These are phyloP conservation scores for Hydrolagus affinis DNA, from an alignment of 2,113 vertebrate species.

Conservation along the genomic window DNA sequence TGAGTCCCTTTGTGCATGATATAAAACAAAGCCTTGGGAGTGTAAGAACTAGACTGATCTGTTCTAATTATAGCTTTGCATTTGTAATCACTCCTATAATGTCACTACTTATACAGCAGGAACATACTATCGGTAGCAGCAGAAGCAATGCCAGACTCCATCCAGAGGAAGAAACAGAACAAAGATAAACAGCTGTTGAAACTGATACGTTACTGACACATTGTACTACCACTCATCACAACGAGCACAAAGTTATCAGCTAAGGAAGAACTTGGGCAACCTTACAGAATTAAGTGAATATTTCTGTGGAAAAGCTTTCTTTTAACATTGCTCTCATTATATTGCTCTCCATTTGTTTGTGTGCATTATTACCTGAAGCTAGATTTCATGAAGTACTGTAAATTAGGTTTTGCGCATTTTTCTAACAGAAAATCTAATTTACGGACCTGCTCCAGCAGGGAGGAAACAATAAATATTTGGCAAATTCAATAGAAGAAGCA, in stretches of 20 bases:
- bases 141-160: not conserved
- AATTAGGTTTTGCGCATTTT: not conserved
- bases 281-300: not conserved
- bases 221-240: not conserved
- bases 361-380: not conserved
- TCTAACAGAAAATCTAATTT: not conserved
- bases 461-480: conserved; percentile 5
- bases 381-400: not conserved
- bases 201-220: not conserved
- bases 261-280: not conserved
- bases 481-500: not conserved
- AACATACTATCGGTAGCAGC: not conserved
- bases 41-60: not conserved
- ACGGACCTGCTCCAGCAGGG: not conserved
- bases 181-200: not conserved
- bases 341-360: not conserved
- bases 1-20: no score
- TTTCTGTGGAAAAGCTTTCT: not conserved
- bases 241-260: not conserved
- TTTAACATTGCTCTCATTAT: not conserved
- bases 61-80: not conserved
- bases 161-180: not conserved
- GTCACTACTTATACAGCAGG: not conserved
- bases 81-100: not conserved
- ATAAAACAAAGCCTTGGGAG: no score